phyloP scores from a whole-genome alignment of 1,140 invertebrate genomes.

The Mesaphorura yosii region DNA sequence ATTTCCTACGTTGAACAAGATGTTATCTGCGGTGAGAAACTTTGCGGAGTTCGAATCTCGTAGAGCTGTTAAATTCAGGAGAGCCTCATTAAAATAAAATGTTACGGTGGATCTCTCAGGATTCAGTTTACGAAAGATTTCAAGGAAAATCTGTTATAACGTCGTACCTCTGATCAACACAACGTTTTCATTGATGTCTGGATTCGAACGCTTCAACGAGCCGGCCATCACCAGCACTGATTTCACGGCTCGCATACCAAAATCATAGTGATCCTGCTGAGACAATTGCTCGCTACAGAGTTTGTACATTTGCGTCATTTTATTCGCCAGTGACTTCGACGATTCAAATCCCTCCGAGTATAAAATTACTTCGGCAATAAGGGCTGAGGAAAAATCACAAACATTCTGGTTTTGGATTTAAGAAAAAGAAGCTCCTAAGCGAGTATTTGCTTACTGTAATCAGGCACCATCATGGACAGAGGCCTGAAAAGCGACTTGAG shows the following conservation, averaged over 20 bases:
- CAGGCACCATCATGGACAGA: conserved; percentile 86
- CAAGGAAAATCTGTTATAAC: no score
- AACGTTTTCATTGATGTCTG: conserved; percentile 65
- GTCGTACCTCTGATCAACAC: conserved; percentile 63
- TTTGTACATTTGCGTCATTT: conserved; percentile 87
- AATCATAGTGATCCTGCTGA: conserved; percentile 84
- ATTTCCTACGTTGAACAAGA: conserved; percentile 52
- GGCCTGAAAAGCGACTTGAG: conserved; percentile 75
- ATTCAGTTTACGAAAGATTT: no score
- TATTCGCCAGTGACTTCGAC: conserved; percentile 68
- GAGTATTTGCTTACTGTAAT: conserved; percentile 67
- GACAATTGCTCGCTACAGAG: conserved; percentile 83
- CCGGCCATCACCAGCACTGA: conserved; percentile 72
- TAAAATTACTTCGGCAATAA: conserved; percentile 83
- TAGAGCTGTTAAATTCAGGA: no score
- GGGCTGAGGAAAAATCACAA: conserved; percentile 43
- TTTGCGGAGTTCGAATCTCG: conserved; percentile 86
- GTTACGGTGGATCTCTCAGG: no score
- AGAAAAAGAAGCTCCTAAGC: no score
- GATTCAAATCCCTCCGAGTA: conserved; percentile 86
- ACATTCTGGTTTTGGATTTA: conserved; percentile 13
- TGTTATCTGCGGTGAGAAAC: conserved; percentile 71
- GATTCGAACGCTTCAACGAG: conserved; percentile 68
- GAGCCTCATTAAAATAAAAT: no score
- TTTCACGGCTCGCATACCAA: conserved; percentile 64